Conservation (phyloP, 2,797 vertebrate species). For the Myripristis jacobus region DNA sequence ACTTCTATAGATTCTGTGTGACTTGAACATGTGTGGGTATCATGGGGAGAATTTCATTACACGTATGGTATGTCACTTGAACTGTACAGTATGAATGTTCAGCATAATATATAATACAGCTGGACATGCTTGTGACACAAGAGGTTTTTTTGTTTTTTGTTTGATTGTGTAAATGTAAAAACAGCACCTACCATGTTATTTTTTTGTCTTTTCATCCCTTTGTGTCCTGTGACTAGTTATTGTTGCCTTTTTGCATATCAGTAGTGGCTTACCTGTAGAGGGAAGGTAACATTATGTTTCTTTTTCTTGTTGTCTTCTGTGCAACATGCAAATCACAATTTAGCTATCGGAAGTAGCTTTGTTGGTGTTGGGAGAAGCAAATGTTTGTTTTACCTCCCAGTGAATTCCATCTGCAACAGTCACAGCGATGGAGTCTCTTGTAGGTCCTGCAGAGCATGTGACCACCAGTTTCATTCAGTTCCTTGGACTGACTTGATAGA, state of each 20-base stretch:
- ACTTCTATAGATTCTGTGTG: constrained; percentile 22
- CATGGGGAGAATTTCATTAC: constrained; percentile 26
- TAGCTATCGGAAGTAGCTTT: neutral
- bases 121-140: constrained; percentile 2
- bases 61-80: constrained; percentile 8
- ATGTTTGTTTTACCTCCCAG: neutral
- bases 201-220: neutral
- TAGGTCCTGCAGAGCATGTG: neutral
- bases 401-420: neutral
- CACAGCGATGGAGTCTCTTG: constrained; percentile 4
- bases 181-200: neutral
- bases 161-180: neutral
- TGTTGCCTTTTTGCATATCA: no score
- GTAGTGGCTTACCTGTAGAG: no score
- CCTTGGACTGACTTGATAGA: no score
- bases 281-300: no score
- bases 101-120: neutral
- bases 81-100: neutral
- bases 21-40: constrained; percentile 26
- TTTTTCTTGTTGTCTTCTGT: neutral
- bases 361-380: constrained; percentile 1
- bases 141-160: neutral
- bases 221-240: no score
- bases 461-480: no score
- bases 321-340: neutral